Conservation (phyloP, 2,888 invertebrate species). For the Rhagonycha lutea region DNA sequence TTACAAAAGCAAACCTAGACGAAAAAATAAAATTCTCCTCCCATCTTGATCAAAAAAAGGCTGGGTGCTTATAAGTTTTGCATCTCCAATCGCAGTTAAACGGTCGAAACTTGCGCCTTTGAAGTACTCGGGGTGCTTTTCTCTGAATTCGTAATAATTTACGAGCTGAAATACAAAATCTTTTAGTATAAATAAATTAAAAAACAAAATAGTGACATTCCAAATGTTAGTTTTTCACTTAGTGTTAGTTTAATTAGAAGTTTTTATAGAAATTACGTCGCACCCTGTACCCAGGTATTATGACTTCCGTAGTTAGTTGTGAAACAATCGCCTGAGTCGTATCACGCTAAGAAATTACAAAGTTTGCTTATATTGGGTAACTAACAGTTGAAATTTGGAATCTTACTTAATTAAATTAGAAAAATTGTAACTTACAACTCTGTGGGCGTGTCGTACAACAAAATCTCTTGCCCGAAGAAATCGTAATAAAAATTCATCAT, state of each 20-base stretch:
- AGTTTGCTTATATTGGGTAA: too few relatives aligned
- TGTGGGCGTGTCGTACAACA: conserved; percentile 71
- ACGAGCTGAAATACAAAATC: conserved; percentile 63
- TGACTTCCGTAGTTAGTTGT: too few relatives aligned
- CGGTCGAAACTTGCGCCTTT: conserved; percentile 69
- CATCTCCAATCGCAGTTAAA: conserved; percentile 67
- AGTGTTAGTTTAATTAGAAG: too few relatives aligned
- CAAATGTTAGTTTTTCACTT: too few relatives aligned
- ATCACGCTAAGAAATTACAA: too few relatives aligned
- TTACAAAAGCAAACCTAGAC: conserved; percentile 61
- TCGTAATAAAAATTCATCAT: conserved; percentile 73
- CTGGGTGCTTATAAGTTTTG: conserved; percentile 71
- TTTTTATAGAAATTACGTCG: too few relatives aligned
- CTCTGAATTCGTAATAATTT: conserved; percentile 76
- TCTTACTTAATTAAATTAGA: not conserved
- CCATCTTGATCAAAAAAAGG: conserved; percentile 78
- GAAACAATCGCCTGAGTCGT: too few relatives aligned
- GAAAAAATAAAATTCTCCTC: conserved; percentile 71
- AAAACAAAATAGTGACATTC: too few relatives aligned
- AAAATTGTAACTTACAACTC: conserved; percentile 61
- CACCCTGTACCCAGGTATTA: too few relatives aligned
- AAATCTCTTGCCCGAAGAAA: conserved; percentile 78
- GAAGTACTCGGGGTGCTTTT: conserved; percentile 70
- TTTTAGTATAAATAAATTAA: too few relatives aligned
- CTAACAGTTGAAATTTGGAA: too few relatives aligned